Base-by-base conservation (phyloP, 2,888 invertebrate genomes). In the Hecatera dysodea region DNA sequence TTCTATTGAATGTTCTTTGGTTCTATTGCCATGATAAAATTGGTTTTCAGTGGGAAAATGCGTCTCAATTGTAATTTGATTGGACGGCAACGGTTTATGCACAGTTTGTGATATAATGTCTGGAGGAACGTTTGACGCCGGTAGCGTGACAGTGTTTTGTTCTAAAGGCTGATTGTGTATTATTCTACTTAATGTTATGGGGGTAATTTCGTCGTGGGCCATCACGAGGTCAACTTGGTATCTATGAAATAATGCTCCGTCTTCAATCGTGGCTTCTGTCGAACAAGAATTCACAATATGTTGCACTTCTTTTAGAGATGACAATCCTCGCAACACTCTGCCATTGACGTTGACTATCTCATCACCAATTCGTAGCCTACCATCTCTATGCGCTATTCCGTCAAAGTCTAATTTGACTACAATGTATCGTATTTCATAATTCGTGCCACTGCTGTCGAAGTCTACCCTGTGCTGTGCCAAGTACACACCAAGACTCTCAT, bases 261-360 rank as follows among this genome's bases (percentile, higher is more conserved):
- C 93, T 88, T 94, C 94, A 24, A 88, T 81, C 17, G 90, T 88
- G 63, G 95, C 91, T 91, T 96, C 95, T n/a, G 93, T 94, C 19
- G 96, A 96, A 88, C 94, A 96, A 39, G 95, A 96, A 82, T 96
- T 96, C 1, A 96, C 96, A 78, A 97, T 95, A 59, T 96, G 94
- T 84, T 97, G 97, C 24, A 97, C 97, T 84, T 97, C 97, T 88
- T 97, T 96, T 70, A 97, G 94, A 9, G 97, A 97, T 55, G 97
- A 96, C 67, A 98, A 96, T 1, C 98, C 98, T 77, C 98, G 96
- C 72, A 99, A 93, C 78, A 98, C 97, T 87, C 97, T 97, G 15
- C 98, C 98, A 91, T 99, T 99, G 42, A 98, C 98, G 93, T 98
- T 98, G 17, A 99, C 97, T 79, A 99, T 98, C 96, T 99, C 98